These are phyloP conservation scores for Anodontia alba DNA, from an alignment of 2,888 invertebrate genomes.

Conservation along the genomic window DNA sequence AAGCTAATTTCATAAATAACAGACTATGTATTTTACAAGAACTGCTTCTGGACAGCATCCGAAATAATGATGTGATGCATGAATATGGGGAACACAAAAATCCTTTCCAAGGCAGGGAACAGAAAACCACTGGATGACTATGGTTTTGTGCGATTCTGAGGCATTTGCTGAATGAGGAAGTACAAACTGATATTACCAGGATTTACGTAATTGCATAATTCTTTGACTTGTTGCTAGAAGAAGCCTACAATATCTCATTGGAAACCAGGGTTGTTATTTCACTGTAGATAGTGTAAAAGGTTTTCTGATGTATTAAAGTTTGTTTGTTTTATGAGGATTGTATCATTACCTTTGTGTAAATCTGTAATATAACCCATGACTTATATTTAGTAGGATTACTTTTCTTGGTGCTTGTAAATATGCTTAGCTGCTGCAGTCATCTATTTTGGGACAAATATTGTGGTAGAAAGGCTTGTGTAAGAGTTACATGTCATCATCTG, in stretches of 20 bases:
- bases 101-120: too few species aligned
- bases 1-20: too few species aligned
- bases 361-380: slow-evolving; percentile 11
- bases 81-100: too few species aligned
- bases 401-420: slow-evolving; percentile 13
- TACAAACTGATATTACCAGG: too few species aligned
- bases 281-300: slow-evolving; percentile 37
- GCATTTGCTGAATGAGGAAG: too few species aligned
- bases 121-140: too few species aligned
- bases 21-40: too few species aligned
- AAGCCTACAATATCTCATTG: slow-evolving; percentile 11
- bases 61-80: too few species aligned
- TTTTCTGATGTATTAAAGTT: slow-evolving; percentile 10
- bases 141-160: too few species aligned
- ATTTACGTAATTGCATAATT: background rate
- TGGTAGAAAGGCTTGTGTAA: background rate
- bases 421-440: background rate
- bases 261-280: slow-evolving; percentile 52
- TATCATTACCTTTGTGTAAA: background rate
- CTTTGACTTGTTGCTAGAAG: background rate
- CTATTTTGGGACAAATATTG: background rate
- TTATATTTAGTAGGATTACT: background rate
- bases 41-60: too few species aligned
- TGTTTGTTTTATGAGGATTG: background rate
- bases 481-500: background rate